A percentile compares a stretch with the other conserved stretches of the same genome.
These are phyloP conservation scores for Cynaeus angustus DNA, from an alignment of 2,888 invertebrate species.

Conservation along the genomic window DNA sequence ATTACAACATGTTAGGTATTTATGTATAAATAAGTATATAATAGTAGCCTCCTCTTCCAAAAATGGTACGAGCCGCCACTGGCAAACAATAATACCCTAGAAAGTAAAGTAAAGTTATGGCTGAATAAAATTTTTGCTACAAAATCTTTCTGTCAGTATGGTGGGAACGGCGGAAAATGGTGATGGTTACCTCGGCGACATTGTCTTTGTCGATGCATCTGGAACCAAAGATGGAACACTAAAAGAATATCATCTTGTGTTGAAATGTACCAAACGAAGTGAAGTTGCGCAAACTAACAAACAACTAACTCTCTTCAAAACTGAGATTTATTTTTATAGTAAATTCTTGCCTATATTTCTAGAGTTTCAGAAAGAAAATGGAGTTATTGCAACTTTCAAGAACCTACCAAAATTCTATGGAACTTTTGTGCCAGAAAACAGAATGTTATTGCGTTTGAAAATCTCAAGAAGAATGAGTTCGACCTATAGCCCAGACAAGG, in stretches of 20 bases:
- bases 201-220: conserved; percentile 13
- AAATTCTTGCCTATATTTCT: conserved; percentile 15
- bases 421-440: conserved; percentile 19
- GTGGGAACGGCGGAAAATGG: conserved; percentile 40
- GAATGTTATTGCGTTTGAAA: conserved; percentile 57
- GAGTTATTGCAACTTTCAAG: background rate
- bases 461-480: conserved; percentile 55
- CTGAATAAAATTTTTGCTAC: background rate
- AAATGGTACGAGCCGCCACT: no score
- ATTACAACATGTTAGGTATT: no score
- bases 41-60: no score
- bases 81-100: no score
- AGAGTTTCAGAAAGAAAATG: conserved; percentile 22
- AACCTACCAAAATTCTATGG: conserved; percentile 34
- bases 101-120: conserved; percentile 19
- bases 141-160: conserved; percentile 1
- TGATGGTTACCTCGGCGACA: conserved; percentile 39
- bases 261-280: conserved; percentile 33
- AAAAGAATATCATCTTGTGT: conserved; percentile 16
- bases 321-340: conserved; percentile 1
- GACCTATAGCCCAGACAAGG: conserved; percentile 53
- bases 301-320: background rate
- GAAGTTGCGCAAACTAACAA: background rate
- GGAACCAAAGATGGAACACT: background rate
- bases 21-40: no score